Conservation (phyloP, 2,113 vertebrate species). For the Acrocephalus arundinaceus region DNA sequence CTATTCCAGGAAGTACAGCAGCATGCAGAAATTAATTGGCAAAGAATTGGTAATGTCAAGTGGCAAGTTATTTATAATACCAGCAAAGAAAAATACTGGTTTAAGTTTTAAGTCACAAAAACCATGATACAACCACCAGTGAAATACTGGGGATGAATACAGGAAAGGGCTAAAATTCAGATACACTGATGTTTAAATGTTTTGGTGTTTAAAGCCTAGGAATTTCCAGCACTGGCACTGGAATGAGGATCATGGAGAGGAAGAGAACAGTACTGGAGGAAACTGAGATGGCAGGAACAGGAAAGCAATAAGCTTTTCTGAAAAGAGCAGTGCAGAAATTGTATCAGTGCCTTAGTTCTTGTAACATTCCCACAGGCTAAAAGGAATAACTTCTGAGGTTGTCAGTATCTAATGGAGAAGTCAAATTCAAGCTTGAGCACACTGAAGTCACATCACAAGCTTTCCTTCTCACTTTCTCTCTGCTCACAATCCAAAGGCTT, state of each 20-base stretch:
- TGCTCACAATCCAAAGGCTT: not conserved
- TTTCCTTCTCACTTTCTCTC: not conserved
- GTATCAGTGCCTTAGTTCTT: not conserved
- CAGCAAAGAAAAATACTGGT: not conserved
- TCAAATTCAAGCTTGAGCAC: not conserved
- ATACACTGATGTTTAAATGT: not conserved
- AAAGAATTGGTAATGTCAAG: not conserved
- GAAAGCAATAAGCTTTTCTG: not conserved
- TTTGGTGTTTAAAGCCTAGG: not conserved
- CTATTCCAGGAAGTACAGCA: not conserved
- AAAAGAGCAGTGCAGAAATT: not conserved
- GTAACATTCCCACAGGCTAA: not conserved
- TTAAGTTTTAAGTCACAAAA: not conserved
- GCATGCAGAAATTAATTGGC: not conserved
- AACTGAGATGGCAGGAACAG: not conserved
- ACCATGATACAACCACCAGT: not conserved
- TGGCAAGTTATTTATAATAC: not conserved
- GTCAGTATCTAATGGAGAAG: not conserved
- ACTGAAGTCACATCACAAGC: not conserved
- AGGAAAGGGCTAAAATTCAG: not conserved
- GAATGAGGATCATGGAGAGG: not conserved
- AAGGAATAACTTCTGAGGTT: not conserved
- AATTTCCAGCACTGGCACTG: not conserved
- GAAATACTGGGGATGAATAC: not conserved
- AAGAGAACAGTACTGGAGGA: not conserved